Conservation (phyloP, 1,140 invertebrate genomes). For the Zaprionus davidi region DNA sequence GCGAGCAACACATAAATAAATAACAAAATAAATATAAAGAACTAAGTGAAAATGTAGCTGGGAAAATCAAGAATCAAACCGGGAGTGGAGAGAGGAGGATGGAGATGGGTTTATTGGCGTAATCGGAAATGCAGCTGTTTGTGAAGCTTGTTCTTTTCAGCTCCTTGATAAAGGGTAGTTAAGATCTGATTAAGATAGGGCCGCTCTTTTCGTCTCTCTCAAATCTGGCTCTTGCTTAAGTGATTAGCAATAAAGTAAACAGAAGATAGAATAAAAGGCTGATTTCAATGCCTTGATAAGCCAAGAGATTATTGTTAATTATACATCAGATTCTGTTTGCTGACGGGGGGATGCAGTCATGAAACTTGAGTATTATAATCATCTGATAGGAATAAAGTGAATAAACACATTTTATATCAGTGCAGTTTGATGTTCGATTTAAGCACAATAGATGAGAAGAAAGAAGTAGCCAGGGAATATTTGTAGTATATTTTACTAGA, state of each 20-base stretch:
- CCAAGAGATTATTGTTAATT: constrained; percentile 21
- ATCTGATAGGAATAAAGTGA: not conserved
- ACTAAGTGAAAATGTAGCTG: constrained; percentile 75
- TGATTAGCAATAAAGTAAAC: constrained; percentile 28
- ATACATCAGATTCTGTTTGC: not conserved
- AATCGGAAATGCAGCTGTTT: constrained; percentile 30
- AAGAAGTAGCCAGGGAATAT: too few relatives aligned
- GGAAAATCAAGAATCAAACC: not conserved
- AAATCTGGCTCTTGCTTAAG: constrained; percentile 31
- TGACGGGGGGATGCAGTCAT: not conserved
- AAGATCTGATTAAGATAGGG: constrained; percentile 49
- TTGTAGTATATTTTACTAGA: too few relatives aligned
- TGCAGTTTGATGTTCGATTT: not conserved
- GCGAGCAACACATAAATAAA: constrained; percentile 67
- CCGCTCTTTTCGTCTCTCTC: not conserved
- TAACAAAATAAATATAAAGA: constrained; percentile 71
- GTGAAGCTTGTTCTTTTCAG: constrained; percentile 6
- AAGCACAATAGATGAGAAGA: too few relatives aligned
- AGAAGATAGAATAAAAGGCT: not conserved
- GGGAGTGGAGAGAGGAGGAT: not conserved
- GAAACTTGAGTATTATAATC: not conserved
- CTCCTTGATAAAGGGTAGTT: constrained; percentile 33
- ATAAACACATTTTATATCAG: not conserved
- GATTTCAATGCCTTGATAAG: constrained; percentile 16
- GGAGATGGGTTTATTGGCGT: not conserved